Evolutionary conservation across 1,140 invertebrate genomes (phyloP).

Genomic region (Apis mellifera): Amel_HAv3.1 CM009946.2:4829501-4830000

Average conservation of each 20-base stretch:
- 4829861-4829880: no score
- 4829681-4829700: conserved; percentile 44
- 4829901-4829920: not conserved
- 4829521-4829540: conserved; percentile 19
- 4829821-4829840: no score
- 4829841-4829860: no score
- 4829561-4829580: conserved; percentile 4
- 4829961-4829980: not conserved
- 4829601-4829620: not conserved
- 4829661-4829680: conserved; percentile 19
- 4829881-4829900: no score
- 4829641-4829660: not conserved
- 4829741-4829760: conserved; percentile 2
- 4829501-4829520: conserved; percentile 9
- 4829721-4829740: conserved; percentile 22
- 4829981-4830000: not conserved
- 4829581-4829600: conserved; percentile 26
- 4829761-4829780: not conserved
- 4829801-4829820: no score
- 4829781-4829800: not conserved
- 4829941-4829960: not conserved
- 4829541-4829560: conserved; percentile 15
- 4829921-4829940: not conserved
- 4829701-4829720: conserved; percentile 1
- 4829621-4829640: not conserved